Base-by-base conservation (phyloP, 2,888 invertebrate genomes). In the Orchesellides sinensis region DNA sequence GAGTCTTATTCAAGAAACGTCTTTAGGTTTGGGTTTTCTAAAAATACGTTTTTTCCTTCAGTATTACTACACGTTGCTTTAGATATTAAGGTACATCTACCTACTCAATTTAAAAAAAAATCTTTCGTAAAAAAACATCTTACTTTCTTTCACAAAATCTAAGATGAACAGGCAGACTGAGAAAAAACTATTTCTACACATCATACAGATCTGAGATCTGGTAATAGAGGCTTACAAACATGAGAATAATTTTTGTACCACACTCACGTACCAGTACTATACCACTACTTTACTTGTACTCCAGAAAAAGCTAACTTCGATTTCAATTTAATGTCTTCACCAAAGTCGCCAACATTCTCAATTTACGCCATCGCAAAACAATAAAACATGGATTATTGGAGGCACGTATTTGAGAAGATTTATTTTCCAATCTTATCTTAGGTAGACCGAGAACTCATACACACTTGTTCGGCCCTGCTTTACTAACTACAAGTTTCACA, bases 251-350 rank as follows among this genome's bases (percentile, higher is more conserved):
- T 65, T 81, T 49, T 5, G 74, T 68, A 81, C 73, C 47, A 73
- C 68, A 66, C 66, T 81, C 81, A 81, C 81, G 74, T 81, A 49
- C 61, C 21, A 1, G 19, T 66, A 69, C 61, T 63, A 35, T 40
- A 65, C 77, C 47, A 68, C 52, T 49, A 21, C 25, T n/a, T 32
- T 49, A 27, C 29, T 29, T 49, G 8, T 35, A 40, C 65, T 40
- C 40, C 40, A 59, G 74, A 63, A 23, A 77, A 72, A 59, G 49
- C 69, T 23, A 81, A 74, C 81, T 81, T 81, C 59, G 74, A 81
- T 81, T 81, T 81, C 81, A 81, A 81, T 81, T 81, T 81, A 81
- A 81, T 81, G 81, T 81, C 81, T 81, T 81, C 81, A 78, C 78
- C 63, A 78, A 78, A 78, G 78, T 78, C 78, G 78, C 78, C 78